A percentile compares a stretch with the other conserved stretches of the same genome.
phyloP scores from a whole-genome alignment of 1,140 invertebrate genomes.

The Atta cephalotes region DNA sequence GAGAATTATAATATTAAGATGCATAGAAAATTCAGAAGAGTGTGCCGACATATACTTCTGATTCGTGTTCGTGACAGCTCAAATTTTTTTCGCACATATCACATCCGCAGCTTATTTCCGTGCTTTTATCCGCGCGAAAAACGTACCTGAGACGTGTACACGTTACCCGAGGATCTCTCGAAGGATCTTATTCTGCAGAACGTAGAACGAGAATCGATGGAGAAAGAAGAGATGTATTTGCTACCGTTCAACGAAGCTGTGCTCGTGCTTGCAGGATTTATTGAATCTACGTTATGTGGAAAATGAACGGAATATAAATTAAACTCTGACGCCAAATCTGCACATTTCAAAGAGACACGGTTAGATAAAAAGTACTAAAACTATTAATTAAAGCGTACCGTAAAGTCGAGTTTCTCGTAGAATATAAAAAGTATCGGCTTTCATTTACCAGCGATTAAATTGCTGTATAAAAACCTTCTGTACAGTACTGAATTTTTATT shows the following conservation, averaged over 20 bases:
- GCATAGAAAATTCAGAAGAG: background rate
- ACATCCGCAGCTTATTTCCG: conserved; percentile 33
- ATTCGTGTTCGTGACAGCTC: conserved; percentile 48
- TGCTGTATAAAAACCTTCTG: background rate
- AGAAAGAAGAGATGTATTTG: conserved; percentile 43
- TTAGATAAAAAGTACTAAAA: background rate
- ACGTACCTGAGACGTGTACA: background rate
- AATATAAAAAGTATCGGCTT: background rate
- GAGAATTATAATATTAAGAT: background rate
- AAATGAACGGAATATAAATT: conserved; percentile 49
- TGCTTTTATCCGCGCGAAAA: background rate
- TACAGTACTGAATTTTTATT: background rate
- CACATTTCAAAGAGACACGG: background rate
- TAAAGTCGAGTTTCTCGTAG: background rate
- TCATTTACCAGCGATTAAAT: background rate
- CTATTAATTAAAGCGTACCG: conserved; percentile 23
- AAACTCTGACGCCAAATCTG: conserved; percentile 11
- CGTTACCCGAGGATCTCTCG: conserved; percentile 17
- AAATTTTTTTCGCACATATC: conserved; percentile 36
- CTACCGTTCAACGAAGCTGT: conserved; percentile 12
- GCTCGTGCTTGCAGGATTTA: conserved; percentile 24
- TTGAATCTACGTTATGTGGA: conserved; percentile 26
- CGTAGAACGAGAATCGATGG: conserved; percentile 8
- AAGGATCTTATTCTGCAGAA: conserved; percentile 44
- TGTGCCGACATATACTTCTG: background rate